Base-by-base conservation (phyloP, 1,140 invertebrate species). In the Anastrepha ludens region DNA sequence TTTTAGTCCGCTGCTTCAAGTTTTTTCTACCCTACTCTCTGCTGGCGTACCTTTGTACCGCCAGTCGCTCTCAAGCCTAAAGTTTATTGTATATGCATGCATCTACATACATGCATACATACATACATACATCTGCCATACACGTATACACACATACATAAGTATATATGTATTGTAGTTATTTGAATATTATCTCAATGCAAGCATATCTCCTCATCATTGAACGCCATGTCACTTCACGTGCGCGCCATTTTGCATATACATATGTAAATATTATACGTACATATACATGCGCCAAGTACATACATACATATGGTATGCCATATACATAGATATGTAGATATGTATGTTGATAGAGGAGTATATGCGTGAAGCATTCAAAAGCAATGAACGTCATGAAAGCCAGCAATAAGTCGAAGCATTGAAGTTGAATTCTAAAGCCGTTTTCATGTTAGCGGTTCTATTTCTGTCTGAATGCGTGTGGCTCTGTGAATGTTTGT, bases 361-460 rank as follows among this genome's bases (percentile, higher is more conserved):
- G 29, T 81, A 20, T 81, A 81, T 81, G 17, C 17, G 55, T 81
- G n/a, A n/a, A 55, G 74, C 74, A 50, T 81, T 55, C 74, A 81
- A 81, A 81, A 81, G 39, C 47, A 55, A 55, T 81, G 74, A 81
- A 81, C 44, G 74, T 81, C 47, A 81, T 50, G 74, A 81, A 81
- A 81, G 47, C 55, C 74, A 55, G 74, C 47, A 81, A 81, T 81
- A 81, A 81, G 74, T 81, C 67, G 67, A 74, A 39, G 67, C 67
- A 74, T 74, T 74, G 39, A 44, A 13, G 41, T 74, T 74, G 67
- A 74, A 74, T 74, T 74, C 74, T 50, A 81, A 81, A 81, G 74
- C 74, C 44, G 44, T 5, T 9, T n/a, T 55, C 47, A 15, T 81
- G 17, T 81, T 50, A 55, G 41, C 67, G 39, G 4, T 44, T 1